Evolutionary conservation across 2,888 invertebrate species (phyloP).

Genomic region (Onthophagus sagittarius): DNA sequence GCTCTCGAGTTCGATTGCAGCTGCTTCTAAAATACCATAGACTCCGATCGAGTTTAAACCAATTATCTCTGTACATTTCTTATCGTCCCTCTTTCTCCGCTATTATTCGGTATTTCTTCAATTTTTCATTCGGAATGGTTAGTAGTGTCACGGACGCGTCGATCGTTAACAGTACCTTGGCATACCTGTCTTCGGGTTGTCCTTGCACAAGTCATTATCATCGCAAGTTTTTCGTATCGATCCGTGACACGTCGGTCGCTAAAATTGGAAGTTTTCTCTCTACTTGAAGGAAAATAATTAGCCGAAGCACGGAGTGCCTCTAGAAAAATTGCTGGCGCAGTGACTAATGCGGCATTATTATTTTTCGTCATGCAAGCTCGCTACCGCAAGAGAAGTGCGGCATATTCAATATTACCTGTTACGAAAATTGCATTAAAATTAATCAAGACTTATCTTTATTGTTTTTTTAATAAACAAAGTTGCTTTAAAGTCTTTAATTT

Average conservation of each 20-base stretch:
- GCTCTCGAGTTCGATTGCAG: background rate
- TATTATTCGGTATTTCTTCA: background rate
- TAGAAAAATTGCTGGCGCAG: background rate
- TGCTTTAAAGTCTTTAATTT: background rate
- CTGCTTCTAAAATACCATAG: background rate
- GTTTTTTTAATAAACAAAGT: background rate
- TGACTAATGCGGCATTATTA: background rate
- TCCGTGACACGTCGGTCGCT: background rate
- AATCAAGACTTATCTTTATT: background rate
- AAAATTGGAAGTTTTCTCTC: background rate
- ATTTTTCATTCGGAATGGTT: constrained; percentile 1
- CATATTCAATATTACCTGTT: background rate
- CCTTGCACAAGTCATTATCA: background rate
- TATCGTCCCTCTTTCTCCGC: background rate
- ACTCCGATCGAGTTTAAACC: background rate
- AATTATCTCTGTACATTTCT: background rate
- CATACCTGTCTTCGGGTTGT: background rate
- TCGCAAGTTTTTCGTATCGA: background rate
- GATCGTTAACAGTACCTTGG: background rate
- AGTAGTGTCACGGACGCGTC: background rate
- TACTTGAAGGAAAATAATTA: background rate
- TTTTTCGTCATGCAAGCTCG: background rate
- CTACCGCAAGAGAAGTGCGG: background rate
- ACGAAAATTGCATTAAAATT: background rate
- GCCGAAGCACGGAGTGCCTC: background rate